phyloP scores from a whole-genome alignment of 2,888 invertebrate species.

The Diarsia rubi region DNA sequence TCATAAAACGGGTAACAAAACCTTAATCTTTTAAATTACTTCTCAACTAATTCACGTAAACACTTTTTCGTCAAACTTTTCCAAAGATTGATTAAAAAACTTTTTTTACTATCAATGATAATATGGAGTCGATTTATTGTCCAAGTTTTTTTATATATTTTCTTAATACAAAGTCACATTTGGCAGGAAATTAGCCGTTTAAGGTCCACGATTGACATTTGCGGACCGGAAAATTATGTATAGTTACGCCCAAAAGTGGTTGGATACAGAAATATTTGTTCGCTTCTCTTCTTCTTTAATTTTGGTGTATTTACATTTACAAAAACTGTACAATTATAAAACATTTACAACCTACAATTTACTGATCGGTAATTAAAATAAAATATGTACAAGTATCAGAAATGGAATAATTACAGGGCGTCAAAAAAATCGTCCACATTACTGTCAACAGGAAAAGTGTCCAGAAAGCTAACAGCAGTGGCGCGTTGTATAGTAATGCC shows the following conservation, averaged over 20 bases:
- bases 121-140: constrained; percentile 64
- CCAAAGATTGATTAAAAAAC: constrained; percentile 71
- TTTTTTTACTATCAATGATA: constrained; percentile 69
- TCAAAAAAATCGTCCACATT: no score
- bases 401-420: no score
- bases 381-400: no score
- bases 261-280: not conserved
- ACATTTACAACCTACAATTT: no score
- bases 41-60: constrained; percentile 63
- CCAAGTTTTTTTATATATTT: constrained; percentile 67
- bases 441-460: no score
- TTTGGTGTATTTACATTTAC: no score
- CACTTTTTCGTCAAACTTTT: constrained; percentile 59
- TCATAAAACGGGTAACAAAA: constrained; percentile 55
- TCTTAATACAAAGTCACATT: constrained; percentile 69
- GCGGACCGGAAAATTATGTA: constrained; percentile 69
- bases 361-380: no score
- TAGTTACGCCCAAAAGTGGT: constrained; percentile 49
- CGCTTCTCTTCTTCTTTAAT: no score
- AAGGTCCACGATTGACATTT: constrained; percentile 70
- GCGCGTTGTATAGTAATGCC: no score
- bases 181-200: constrained; percentile 71
- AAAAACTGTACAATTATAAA: no score
- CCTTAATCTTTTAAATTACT: constrained; percentile 64
- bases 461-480: no score